Conservation (phyloP, 2,888 invertebrate species). For the Bellardia pandia region DNA sequence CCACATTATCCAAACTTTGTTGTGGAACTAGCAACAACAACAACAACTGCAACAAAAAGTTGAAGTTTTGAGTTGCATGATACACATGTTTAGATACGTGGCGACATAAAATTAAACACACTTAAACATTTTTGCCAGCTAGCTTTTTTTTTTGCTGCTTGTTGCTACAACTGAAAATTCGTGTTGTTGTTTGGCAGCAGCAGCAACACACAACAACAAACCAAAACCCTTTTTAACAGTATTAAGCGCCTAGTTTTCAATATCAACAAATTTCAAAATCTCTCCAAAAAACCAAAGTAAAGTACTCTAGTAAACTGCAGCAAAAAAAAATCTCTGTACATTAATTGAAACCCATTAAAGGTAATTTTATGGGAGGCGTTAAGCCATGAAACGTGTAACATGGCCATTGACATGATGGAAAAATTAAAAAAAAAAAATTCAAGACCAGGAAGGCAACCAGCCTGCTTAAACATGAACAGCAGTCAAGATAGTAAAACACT, state of each 20-base stretch:
- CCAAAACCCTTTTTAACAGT: constrained; percentile 63
- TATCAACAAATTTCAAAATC: constrained; percentile 79
- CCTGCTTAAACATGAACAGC: constrained; percentile 67
- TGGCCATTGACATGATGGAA: constrained; percentile 78
- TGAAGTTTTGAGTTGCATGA: constrained; percentile 74
- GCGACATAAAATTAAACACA: constrained; percentile 81
- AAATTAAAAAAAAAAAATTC: constrained; percentile 23
- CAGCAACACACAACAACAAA: constrained; percentile 20
- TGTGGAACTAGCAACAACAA: constrained; percentile 9
- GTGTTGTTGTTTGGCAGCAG: constrained; percentile 55
- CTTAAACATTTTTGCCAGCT: constrained; percentile 67
- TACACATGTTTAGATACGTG: constrained; percentile 82
- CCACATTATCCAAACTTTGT: constrained; percentile 17
- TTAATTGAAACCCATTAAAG: constrained; percentile 85
- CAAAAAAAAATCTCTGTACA: constrained; percentile 74
- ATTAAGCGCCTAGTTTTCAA: constrained; percentile 71
- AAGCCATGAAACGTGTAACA: constrained; percentile 84
- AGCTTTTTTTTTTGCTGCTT: constrained; percentile 47
- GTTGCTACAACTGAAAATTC: constrained; percentile 58
- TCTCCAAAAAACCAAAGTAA: constrained; percentile 43
- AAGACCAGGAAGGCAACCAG: constrained; percentile 68
- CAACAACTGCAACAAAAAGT: constrained; percentile 1
- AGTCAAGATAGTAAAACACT: constrained; percentile 73
- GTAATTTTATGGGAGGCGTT: constrained; percentile 85
- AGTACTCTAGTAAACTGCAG: constrained; percentile 45